These are phyloP conservation scores for Timema podura DNA, from an alignment of 2,888 invertebrate species.

Conservation along the genomic window DNA sequence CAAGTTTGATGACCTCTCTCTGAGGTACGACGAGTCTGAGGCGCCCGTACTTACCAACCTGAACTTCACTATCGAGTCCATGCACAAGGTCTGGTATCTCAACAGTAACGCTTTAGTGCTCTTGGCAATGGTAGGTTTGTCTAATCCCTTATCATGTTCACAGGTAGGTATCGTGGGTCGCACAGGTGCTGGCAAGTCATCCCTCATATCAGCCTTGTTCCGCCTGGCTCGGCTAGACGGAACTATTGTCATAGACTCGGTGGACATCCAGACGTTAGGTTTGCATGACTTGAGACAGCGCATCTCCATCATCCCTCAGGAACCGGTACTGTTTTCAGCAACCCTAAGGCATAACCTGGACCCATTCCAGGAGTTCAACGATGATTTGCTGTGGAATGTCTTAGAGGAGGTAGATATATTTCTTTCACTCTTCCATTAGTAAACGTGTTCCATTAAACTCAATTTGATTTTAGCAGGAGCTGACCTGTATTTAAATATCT, in stretches of 20 bases:
- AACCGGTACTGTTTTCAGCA: conserved; percentile 74
- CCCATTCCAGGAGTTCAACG: conserved; percentile 71
- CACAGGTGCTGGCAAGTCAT: conserved; percentile 30
- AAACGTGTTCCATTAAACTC: neutral
- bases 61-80: conserved; percentile 42
- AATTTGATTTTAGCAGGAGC: too few relatives aligned
- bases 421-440: neutral
- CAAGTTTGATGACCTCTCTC: conserved; percentile 36
- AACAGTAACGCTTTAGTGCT: neutral
- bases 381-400: conserved; percentile 71
- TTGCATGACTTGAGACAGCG: conserved; percentile 58
- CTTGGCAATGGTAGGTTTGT: neutral
- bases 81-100: conserved; percentile 45
- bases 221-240: conserved; percentile 40
- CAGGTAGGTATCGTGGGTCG: conserved; percentile 29
- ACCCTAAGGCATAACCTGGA: conserved; percentile 82
- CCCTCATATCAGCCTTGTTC: conserved; percentile 29
- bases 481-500: too few relatives aligned
- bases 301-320: conserved; percentile 74
- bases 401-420: conserved; percentile 54
- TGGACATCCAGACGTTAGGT: conserved; percentile 32
- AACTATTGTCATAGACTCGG: conserved; percentile 46
- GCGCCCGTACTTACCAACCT: conserved; percentile 45
- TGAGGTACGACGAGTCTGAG: conserved; percentile 39
- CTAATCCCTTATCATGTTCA: too few relatives aligned